Evolutionary conservation across 2,113 vertebrate genomes (phyloP), one percentile per base, ranked within the genome.

Genomic region (Bubalus kerabau): DNA sequence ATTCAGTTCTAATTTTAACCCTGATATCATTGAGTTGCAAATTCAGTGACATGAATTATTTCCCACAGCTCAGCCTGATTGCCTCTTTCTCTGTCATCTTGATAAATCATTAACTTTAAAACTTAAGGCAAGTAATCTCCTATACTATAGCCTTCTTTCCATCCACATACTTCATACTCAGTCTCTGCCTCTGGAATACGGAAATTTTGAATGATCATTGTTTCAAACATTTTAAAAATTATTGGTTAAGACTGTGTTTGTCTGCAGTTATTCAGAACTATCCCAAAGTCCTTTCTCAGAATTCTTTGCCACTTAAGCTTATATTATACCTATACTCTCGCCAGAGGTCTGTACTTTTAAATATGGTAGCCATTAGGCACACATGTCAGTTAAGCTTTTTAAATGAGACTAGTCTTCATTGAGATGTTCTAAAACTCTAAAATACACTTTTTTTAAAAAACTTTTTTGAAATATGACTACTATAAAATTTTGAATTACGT

Each of bases 1-100:
- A 32, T 97, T 94, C n/a, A 90, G 24, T 94, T 96, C 59, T 96
- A 95, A 95, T 92, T 98, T 97, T 89, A 95, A 85, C 82, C 32
- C 10, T 85, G 54, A 67, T 88, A 90, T 85, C 83, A 96, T 5
- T 87, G 85, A 94, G 85, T 81, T 96, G 86, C 67, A 92, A 96
- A 95, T 95, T 97, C 76, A 56, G 59, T 82, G 82, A 91, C 40
- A 92, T 87, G 30, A 97, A 85, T 96, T 97, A 96, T 92, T 97
- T 93, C 76, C 43, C 24, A 87, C 19, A 71, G 52, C 52, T 80
- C 67, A 90, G 71, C 26, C 64, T 97, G 83, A 96, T 87, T 96
- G 74, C n/a, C 30, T 95, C 83, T 95, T 96, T 87, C 46, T 76
- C 13, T 88, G 84, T 96, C 74, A 93, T 90, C 82, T 87, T 89